These are phyloP conservation scores for Clupea harengus DNA, from an alignment of 2,113 vertebrate genomes.

Conservation along the genomic window DNA sequence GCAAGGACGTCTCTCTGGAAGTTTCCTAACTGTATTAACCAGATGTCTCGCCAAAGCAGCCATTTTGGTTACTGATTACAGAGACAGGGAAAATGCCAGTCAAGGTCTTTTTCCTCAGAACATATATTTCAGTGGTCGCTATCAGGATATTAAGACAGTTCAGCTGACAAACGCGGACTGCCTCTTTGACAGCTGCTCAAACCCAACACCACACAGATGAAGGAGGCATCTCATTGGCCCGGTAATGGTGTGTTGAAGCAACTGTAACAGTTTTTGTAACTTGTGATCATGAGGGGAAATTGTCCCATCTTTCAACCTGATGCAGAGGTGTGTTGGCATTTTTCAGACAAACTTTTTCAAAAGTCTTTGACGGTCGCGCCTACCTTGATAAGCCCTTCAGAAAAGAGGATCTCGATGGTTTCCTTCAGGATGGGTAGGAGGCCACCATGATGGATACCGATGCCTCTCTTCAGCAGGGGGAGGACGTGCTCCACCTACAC, in stretches of 20 bases:
- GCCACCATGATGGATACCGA: constrained; percentile 96
- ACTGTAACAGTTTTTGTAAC: not conserved
- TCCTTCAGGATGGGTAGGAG: constrained; percentile 98
- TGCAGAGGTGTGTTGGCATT: not conserved
- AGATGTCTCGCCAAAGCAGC: not conserved
- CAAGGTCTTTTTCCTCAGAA: not conserved
- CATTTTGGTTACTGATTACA: constrained; percentile 1
- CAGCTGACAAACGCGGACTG: not conserved
- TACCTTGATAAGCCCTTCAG: constrained; percentile 95
- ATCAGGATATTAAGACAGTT: not conserved
- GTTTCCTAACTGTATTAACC: constrained; percentile 1
- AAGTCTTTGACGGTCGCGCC: not conserved
- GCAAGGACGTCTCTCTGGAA: not conserved
- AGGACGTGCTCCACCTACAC: constrained; percentile 77
- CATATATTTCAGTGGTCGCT: not conserved
- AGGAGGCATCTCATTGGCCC: not conserved
- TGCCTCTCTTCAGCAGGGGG: constrained; percentile 91
- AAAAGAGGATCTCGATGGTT: constrained; percentile 98
- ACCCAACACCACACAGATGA: not conserved
- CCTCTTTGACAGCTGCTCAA: not conserved
- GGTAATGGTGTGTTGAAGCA: not conserved
- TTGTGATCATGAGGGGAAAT: not conserved
- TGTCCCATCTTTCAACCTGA: not conserved
- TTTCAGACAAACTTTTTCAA: not conserved
- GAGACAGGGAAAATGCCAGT: not conserved